phyloP scores from a whole-genome alignment of 2,888 invertebrate genomes.

The Plebejus anna region DNA sequence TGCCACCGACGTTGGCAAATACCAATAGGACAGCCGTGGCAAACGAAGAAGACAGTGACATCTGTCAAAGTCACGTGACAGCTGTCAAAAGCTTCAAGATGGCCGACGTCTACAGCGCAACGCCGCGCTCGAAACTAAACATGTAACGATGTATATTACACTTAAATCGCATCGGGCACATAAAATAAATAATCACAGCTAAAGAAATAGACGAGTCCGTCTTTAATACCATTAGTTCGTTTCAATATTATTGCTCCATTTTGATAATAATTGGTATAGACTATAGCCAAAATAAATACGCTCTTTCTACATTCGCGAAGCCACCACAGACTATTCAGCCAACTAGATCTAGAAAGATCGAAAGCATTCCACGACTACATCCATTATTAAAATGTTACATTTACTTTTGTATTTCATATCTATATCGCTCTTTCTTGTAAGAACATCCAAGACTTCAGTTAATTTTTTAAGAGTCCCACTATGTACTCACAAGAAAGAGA shows the following conservation, averaged over 20 bases:
- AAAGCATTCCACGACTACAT: conserved; percentile 29
- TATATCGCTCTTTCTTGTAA: not conserved
- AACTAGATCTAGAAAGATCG: conserved; percentile 31
- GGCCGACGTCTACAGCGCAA: conserved; percentile 12
- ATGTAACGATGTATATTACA: conserved; percentile 14
- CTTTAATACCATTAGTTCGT: conserved; percentile 38
- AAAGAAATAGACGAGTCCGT: conserved; percentile 31
- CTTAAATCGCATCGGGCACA: conserved; percentile 24
- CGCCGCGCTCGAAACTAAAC: conserved; percentile 8
- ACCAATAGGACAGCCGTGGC: not conserved
- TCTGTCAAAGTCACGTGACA: conserved; percentile 27
- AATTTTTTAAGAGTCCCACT: not conserved
- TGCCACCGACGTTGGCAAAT: not conserved
- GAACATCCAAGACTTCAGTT: not conserved
- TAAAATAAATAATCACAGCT: conserved; percentile 34
- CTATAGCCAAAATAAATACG: conserved; percentile 27
- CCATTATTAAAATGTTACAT: conserved; percentile 20
- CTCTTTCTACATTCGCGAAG: conserved; percentile 24
- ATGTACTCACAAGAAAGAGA: not conserved
- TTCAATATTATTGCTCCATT: conserved; percentile 46
- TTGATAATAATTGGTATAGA: conserved; percentile 15
- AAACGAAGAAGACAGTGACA: not conserved
- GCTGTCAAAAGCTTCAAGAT: conserved; percentile 18
- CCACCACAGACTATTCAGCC: conserved; percentile 31
- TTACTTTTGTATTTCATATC: conserved; percentile 22